These are phyloP conservation scores for Catagonus wagneri DNA, from an alignment of 2,113 vertebrate species.

Conservation along the genomic window DNA sequence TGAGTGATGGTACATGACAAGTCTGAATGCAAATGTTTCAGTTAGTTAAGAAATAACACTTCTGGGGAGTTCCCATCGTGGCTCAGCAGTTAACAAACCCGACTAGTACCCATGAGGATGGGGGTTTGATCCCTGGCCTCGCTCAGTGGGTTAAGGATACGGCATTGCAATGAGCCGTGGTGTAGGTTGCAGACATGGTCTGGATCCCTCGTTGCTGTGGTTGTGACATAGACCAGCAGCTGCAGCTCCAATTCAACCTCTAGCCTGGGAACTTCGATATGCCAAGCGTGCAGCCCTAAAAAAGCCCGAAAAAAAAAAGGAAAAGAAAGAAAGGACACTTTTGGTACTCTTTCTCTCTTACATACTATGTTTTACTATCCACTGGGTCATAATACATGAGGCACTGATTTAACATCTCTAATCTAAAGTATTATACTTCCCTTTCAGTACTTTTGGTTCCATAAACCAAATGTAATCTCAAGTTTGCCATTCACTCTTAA, in stretches of 20 bases:
- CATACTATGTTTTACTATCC: background rate
- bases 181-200: too few relatives aligned
- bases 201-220: too few relatives aligned
- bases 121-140: too few relatives aligned
- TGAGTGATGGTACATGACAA: background rate
- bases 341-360: background rate
- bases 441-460: constrained; percentile 9
- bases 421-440: background rate
- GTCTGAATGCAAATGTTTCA: background rate
- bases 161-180: too few relatives aligned
- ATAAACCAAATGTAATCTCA: constrained; percentile 66
- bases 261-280: too few relatives aligned
- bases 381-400: background rate
- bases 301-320: too few relatives aligned
- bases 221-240: too few relatives aligned
- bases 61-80: background rate
- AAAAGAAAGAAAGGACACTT: background rate
- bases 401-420: background rate
- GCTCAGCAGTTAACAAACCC: too few relatives aligned
- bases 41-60: background rate
- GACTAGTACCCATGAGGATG: too few relatives aligned
- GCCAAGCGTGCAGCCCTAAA: too few relatives aligned
- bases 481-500: constrained; percentile 72
- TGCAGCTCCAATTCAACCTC: too few relatives aligned
- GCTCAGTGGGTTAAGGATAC: too few relatives aligned